A percentile compares a stretch with the other conserved stretches of the same genome.
Evolutionary conservation across 2,888 invertebrate genomes (phyloP).

Genomic region (Metopia argyrocephala): DNA sequence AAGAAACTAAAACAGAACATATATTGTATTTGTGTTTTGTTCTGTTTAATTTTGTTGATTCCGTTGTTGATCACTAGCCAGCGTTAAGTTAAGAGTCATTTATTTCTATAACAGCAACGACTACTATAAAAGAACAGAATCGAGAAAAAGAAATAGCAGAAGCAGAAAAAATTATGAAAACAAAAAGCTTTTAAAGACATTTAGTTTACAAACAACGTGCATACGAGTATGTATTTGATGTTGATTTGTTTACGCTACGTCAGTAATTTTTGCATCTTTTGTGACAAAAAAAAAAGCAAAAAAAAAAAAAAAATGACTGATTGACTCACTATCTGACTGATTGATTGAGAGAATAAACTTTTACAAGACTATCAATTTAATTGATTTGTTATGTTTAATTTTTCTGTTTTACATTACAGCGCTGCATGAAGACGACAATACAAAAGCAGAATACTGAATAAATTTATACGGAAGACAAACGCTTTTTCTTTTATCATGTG

Average conservation of each 20-base stretch:
- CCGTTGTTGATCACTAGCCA: constrained; percentile 35
- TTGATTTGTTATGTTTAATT: constrained; percentile 47
- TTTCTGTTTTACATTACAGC: constrained; percentile 4
- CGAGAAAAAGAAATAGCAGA: too few relatives aligned
- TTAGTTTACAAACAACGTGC: constrained; percentile 53
- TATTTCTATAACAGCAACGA: constrained; percentile 43
- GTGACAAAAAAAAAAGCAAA: neutral
- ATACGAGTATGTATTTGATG: constrained; percentile 6
- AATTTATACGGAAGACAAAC: too few relatives aligned
- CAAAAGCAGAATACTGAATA: neutral
- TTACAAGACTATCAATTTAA: constrained; percentile 41
- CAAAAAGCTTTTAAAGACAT: constrained; percentile 53
- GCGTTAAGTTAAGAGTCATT: constrained; percentile 57
- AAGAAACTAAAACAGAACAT: constrained; percentile 19
- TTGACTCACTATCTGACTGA: neutral
- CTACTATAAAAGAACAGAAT: too few relatives aligned
- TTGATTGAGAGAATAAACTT: neutral
- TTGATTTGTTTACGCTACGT: constrained; percentile 40
- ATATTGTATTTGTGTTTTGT: neutral
- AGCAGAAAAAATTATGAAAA: neutral
- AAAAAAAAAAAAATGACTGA: neutral
- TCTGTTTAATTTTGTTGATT: neutral
- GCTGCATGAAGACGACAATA: neutral
- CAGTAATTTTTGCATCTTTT: constrained; percentile 56
- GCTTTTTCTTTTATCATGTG: too few relatives aligned